phyloP scores from a whole-genome alignment of 2,888 invertebrate genomes.

The Rhamphomyia laevipes region DNA sequence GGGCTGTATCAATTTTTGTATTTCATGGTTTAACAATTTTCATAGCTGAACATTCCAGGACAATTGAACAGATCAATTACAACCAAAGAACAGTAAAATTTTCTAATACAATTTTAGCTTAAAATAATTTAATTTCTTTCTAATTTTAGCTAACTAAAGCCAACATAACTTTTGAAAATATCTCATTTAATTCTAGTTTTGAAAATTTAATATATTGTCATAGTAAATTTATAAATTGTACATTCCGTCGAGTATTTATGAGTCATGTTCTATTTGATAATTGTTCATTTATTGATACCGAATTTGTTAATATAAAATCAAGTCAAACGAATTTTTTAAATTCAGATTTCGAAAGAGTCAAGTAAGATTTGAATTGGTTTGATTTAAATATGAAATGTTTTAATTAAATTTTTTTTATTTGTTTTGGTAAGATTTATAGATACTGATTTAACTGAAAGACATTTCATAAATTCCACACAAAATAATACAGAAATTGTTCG shows the following conservation, averaged over 20 bases:
- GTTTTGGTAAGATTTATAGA: slow-evolving; percentile 43
- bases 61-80: slow-evolving; percentile 39
- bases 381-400: slow-evolving; percentile 10
- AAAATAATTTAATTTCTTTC: slow-evolving; percentile 36
- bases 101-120: slow-evolving; percentile 32
- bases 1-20: slow-evolving; percentile 46
- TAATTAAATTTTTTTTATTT: slow-evolving; percentile 11
- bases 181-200: slow-evolving; percentile 47
- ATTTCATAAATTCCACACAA: slow-evolving; percentile 42
- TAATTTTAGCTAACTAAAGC: slow-evolving; percentile 31
- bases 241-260: slow-evolving; percentile 54
- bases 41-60: slow-evolving; percentile 43
- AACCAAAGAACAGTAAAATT: slow-evolving; percentile 17
- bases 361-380: slow-evolving; percentile 35
- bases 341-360: slow-evolving; percentile 49
- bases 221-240: slow-evolving; percentile 49
- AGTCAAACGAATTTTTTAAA: slow-evolving; percentile 54
- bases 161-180: slow-evolving; percentile 33
- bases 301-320: slow-evolving; percentile 59
- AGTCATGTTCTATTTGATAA: slow-evolving; percentile 60
- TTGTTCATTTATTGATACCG: slow-evolving; percentile 55
- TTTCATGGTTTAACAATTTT: slow-evolving; percentile 41
- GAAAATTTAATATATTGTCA: slow-evolving; percentile 52
- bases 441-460: slow-evolving; percentile 43
- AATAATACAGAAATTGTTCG: slow-evolving; percentile 42